Evolutionary conservation across 37 sponge, comb jelly and placozoan genomes (phyloP), one percentile per base, ranked within the genome.

Genomic region (Axinella damicornis): DNA sequence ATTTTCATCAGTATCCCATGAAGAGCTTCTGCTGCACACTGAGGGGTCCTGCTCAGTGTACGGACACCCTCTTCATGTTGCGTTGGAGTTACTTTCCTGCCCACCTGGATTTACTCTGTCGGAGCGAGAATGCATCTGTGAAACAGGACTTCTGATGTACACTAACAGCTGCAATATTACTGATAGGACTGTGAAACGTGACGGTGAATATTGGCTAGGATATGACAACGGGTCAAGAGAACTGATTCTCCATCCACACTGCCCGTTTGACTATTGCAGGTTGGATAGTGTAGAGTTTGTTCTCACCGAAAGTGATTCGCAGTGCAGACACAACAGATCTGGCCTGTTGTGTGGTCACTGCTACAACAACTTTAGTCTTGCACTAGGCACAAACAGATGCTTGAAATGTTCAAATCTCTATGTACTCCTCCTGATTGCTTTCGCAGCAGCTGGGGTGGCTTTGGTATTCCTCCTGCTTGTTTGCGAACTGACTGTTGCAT

Each of bases 231-330:
- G 9, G 6, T 12, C 46, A 46, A 9, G 9, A 9, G 46, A 9
- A 9, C 9, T 46, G 9, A 46, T 71, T 13, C 36, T 71, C 4
- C 17, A 19, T 9, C 52, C 33, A 41, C 37, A 71, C 22, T 71
- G 72, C 22, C 53, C 72, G 1, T 71, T 38, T 35, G 36, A 46
- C 53, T 71, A 71, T 53, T 71, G 72, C 72, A 71, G 40, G 12
- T 19, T 41, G 37, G 11, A 46, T 16, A 2, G 2, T 39, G 4
- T 16, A 17, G 2, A 46, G 13, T 35, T 71, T 6, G 40, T 38
- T 71, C 37, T 21, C 36, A 40, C 1, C 11, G 24, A 22, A 2
- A 17, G 1, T 22, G 72, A 71, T 13, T 13, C 2, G 6, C 72
- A 46, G 25, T 71, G 72, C 40, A 24, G 15, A 46, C 15, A 71